phyloP scores from a whole-genome alignment of 2,113 vertebrate genomes.

The Zingel zingel region DNA sequence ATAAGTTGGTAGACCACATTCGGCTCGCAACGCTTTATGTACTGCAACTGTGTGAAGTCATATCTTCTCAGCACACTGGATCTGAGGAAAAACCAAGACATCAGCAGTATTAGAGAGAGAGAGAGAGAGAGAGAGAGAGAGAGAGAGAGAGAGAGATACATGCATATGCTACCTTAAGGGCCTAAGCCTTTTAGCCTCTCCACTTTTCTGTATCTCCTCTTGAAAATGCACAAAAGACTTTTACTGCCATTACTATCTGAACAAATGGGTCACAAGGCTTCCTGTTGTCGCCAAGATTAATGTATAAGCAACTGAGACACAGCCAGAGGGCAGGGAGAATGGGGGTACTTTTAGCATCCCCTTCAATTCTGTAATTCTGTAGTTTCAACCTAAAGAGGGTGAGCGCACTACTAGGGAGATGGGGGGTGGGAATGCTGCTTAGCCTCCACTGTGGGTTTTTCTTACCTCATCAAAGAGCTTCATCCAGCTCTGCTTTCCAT shows the following conservation, averaged over 20 bases:
- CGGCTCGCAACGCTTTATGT: conserved; percentile 18
- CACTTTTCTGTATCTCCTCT: conserved; percentile 43
- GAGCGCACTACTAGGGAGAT: conserved; percentile 44
- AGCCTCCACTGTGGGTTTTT: conserved; percentile 40
- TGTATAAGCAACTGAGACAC: conserved; percentile 54
- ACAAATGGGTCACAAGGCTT: conserved; percentile 66
- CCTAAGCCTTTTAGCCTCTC: conserved; percentile 47
- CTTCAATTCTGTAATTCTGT: conserved; percentile 46
- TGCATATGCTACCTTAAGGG: conserved; percentile 45
- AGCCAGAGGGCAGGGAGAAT: conserved; percentile 34
- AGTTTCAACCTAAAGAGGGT: conserved; percentile 58
- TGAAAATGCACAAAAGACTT: conserved; percentile 54
- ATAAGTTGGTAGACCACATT: conserved; percentile 29
- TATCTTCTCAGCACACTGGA: conserved; percentile 43
- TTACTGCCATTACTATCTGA: conserved; percentile 59
- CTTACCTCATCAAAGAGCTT: conserved; percentile 66
- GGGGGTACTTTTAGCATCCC: conserved; percentile 36
- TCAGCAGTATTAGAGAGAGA: conserved; percentile 25
- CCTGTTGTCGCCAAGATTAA: conserved; percentile 65
- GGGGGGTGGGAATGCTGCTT: conserved; percentile 46
- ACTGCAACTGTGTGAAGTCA: conserved; percentile 37
- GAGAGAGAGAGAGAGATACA: not conserved
- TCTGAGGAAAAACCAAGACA: conserved; percentile 44
- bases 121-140: not conserved
- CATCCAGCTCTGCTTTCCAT: conserved; percentile 52